Evolutionary conservation across 2,888 invertebrate genomes (phyloP).

Genomic region (Hemithea aestivaria): DNA sequence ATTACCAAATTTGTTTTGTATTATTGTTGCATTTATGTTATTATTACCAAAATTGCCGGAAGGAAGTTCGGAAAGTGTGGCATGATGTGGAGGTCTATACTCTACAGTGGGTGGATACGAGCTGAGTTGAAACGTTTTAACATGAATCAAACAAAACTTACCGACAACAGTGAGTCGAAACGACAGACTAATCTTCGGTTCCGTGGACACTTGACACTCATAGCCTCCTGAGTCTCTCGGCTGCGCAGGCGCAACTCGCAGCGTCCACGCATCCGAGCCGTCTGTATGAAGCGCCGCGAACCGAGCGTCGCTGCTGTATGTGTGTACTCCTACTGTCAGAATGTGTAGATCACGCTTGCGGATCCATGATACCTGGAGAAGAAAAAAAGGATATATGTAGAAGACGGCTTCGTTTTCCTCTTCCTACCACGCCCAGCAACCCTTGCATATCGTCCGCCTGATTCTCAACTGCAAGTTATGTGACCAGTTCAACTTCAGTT

Average conservation of each 20-base stretch:
- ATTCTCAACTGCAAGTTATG: no score
- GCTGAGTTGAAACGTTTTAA: background rate
- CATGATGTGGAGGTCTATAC: no score
- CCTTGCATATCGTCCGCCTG: no score
- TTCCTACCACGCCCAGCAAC: no score
- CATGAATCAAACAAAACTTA: constrained; percentile 64
- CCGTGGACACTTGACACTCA: constrained; percentile 95
- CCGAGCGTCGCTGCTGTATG: constrained; percentile 83
- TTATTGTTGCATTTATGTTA: no score
- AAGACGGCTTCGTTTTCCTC: no score
- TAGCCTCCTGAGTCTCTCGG: constrained; percentile 92
- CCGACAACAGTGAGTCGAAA: constrained; percentile 89
- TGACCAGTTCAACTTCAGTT: no score
- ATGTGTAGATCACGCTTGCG: constrained; percentile 90
- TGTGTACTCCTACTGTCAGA: constrained; percentile 81
- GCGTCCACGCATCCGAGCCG: constrained; percentile 82
- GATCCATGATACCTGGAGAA: constrained; percentile 90
- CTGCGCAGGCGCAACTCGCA: constrained; percentile 78
- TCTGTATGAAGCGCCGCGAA: constrained; percentile 84
- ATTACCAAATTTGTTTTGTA: no score
- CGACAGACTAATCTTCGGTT: constrained; percentile 90
- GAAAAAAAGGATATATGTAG: constrained; percentile 5
- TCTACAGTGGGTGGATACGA: no score
- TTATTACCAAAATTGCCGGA: no score
- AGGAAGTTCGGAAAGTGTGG: no score